Evolutionary conservation across 1,140 invertebrate species (phyloP).

Genomic region (Drosophila lowei): DNA sequence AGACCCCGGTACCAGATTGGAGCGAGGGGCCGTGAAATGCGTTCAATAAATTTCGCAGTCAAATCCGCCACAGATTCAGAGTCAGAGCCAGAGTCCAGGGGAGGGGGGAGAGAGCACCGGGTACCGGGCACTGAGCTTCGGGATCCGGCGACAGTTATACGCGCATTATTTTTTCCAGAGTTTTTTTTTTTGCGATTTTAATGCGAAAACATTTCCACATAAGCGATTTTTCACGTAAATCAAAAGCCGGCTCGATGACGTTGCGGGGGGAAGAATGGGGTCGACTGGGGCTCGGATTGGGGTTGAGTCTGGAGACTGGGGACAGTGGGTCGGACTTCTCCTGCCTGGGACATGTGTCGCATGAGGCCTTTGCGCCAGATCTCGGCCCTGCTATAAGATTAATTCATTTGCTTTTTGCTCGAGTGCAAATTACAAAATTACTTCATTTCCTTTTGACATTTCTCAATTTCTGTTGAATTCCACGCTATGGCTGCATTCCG

Average conservation of each 20-base stretch:
- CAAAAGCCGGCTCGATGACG: constrained; percentile 67
- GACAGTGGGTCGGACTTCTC: neutral
- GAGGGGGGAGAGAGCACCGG: neutral
- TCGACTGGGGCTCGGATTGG: neutral
- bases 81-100: constrained; percentile 11
- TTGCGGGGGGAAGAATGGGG: neutral
- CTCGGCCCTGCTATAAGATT: constrained; percentile 59
- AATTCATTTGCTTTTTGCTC: constrained; percentile 78
- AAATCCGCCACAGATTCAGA: constrained; percentile 38
- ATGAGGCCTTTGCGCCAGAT: constrained; percentile 14
- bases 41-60: constrained; percentile 74
- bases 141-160: constrained; percentile 38
- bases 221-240: constrained; percentile 79
- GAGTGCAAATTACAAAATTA: constrained; percentile 80
- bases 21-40: constrained; percentile 42
- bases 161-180: constrained; percentile 31
- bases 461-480: constrained; percentile 74
- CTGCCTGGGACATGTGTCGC: constrained; percentile 33
- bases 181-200: constrained; percentile 35
- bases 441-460: constrained; percentile 77
- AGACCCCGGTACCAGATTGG: constrained; percentile 9
- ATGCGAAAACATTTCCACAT: constrained; percentile 72
- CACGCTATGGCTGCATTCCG: constrained; percentile 38
- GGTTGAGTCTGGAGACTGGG: neutral
- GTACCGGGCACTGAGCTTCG: constrained; percentile 5